Percentiles rank a stretch among this genome's conserved stretches.
Conservation (phyloP, 2,113 vertebrate genomes). For the Colistium nudipinnis region DNA sequence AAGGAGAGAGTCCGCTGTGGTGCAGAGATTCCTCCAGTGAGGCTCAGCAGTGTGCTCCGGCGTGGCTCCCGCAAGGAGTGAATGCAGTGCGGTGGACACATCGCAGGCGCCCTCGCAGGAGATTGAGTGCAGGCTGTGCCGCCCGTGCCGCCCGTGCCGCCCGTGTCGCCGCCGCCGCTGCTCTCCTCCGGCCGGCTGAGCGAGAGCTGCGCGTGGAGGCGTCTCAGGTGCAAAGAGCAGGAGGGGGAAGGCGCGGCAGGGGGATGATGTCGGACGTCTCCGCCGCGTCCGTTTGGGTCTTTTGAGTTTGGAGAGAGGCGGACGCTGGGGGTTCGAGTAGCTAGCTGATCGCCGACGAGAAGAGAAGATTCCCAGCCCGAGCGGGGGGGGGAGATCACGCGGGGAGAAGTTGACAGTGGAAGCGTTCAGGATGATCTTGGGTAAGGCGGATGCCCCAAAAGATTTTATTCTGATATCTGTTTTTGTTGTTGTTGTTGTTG, state of each 20-base stretch:
- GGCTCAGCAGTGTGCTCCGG: slow-evolving; percentile 53
- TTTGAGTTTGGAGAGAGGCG: slow-evolving; percentile 50
- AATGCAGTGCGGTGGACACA: slow-evolving; percentile 71
- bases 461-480: no score
- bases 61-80: slow-evolving; percentile 60
- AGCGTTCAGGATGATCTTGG: slow-evolving; percentile 76
- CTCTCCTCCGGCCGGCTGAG: slow-evolving; percentile 49
- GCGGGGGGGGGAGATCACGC: slow-evolving; percentile 42
- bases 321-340: slow-evolving; percentile 35
- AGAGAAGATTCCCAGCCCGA: no score
- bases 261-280: slow-evolving; percentile 46
- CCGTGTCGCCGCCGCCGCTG: slow-evolving; percentile 39
- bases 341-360: slow-evolving; percentile 34
- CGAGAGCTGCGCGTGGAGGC: slow-evolving; percentile 23
- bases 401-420: slow-evolving; percentile 64
- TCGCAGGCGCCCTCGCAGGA: slow-evolving; percentile 64
- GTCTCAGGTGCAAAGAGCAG: slow-evolving; percentile 19
- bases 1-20: slow-evolving; percentile 48
- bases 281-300: slow-evolving; percentile 22
- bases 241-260: slow-evolving; percentile 20
- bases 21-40: slow-evolving; percentile 74
- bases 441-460: no score
- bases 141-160: slow-evolving; percentile 37
- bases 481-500: no score
- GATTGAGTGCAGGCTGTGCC: slow-evolving; percentile 55